Evolutionary conservation across 2,888 invertebrate species (phyloP).

Genomic region (Macaria notata): DNA sequence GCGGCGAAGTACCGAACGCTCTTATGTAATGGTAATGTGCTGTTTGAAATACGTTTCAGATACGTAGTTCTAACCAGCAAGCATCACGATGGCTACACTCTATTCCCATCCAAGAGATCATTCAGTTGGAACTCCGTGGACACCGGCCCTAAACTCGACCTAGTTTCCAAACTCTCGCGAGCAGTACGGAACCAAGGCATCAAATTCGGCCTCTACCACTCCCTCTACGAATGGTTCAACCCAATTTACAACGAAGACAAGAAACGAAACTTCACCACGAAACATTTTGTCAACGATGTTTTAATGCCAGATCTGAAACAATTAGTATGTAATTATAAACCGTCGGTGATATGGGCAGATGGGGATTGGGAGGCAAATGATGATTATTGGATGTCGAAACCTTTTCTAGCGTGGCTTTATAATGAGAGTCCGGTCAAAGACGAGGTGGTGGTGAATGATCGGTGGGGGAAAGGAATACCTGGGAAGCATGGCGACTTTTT

Average conservation of each 20-base stretch:
- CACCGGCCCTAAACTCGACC: slow-evolving; percentile 88
- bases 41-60: slow-evolving; percentile 30
- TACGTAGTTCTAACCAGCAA: slow-evolving; percentile 91
- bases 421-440: slow-evolving; percentile 95
- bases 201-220: slow-evolving; percentile 92
- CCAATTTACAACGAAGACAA: slow-evolving; percentile 91
- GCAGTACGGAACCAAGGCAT: slow-evolving; percentile 85
- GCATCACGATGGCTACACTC: slow-evolving; percentile 93
- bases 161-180: slow-evolving; percentile 88
- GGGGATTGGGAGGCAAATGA: slow-evolving; percentile 96
- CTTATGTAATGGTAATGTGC: too few relatives aligned
- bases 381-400: slow-evolving; percentile 91
- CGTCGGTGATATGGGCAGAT: slow-evolving; percentile 95
- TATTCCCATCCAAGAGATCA: slow-evolving; percentile 90
- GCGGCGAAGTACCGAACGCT: too few relatives aligned
- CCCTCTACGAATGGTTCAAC: slow-evolving; percentile 94
- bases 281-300: slow-evolving; percentile 86
- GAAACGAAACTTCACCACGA: slow-evolving; percentile 81
- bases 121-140: slow-evolving; percentile 94
- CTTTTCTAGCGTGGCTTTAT: slow-evolving; percentile 95
- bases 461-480: slow-evolving; percentile 92
- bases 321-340: slow-evolving; percentile 85
- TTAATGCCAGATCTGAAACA: slow-evolving; percentile 91
- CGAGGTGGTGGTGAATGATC: slow-evolving; percentile 94
- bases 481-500: slow-evolving; percentile 95